These are phyloP conservation scores for Silurus glanis DNA, from an alignment of 2,113 vertebrate species.

Conservation along the genomic window DNA sequence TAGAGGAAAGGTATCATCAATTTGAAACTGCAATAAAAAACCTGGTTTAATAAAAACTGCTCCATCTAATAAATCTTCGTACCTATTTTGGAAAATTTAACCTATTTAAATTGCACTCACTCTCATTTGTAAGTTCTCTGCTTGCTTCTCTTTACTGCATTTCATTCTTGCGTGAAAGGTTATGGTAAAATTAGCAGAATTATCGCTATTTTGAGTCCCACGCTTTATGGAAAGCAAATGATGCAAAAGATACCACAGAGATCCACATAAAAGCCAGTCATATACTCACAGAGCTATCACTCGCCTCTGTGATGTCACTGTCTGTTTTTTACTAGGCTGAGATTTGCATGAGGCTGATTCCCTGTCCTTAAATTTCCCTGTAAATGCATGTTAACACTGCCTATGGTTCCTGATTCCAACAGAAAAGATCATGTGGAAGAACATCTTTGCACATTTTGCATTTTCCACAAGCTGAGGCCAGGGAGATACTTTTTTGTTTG, in stretches of 20 bases:
- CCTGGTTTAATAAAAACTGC: too few species aligned
- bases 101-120: neutral
- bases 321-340: neutral
- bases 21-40: too few species aligned
- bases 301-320: neutral
- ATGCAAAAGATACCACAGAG: neutral
- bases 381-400: neutral
- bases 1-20: too few species aligned
- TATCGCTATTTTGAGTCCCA: neutral
- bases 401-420: slow-evolving; percentile 10
- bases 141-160: neutral
- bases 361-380: slow-evolving; percentile 35
- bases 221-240: neutral
- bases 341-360: slow-evolving; percentile 37
- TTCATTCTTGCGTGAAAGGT: neutral
- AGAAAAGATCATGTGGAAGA: neutral
- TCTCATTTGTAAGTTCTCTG: neutral
- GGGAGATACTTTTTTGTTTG: neutral
- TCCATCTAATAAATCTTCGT: too few species aligned
- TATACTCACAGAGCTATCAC: neutral
- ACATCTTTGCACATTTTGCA: neutral
- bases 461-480: neutral
- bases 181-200: neutral
- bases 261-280: too few species aligned
- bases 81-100: too few species aligned